Evolutionary conservation across 1,140 invertebrate genomes (phyloP).

Genomic region (Atta colombica): DNA sequence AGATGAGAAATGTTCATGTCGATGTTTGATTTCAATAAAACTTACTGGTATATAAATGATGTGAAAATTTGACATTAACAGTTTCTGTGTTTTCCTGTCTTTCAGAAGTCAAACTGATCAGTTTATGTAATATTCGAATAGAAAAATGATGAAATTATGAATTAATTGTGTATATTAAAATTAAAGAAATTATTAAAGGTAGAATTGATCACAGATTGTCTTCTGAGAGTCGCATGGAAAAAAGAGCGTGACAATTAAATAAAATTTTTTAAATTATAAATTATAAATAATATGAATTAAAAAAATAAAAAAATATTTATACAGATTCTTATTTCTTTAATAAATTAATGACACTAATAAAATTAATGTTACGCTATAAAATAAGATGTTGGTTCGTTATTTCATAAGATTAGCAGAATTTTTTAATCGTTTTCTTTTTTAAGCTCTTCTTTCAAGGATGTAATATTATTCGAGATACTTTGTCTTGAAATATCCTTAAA

Average conservation of each 20-base stretch:
- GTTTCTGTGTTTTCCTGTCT: not conserved
- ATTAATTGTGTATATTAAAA: not conserved
- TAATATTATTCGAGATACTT: not conserved
- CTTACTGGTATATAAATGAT: not conserved
- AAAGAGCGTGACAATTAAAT: not conserved
- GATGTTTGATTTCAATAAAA: not conserved
- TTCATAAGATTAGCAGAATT: not conserved
- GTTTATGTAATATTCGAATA: not conserved
- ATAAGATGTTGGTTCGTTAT: not conserved
- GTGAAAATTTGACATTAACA: not conserved
- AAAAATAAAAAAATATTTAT: not conserved
- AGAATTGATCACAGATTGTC: not conserved
- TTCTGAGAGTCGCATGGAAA: not conserved
- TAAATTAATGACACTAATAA: not conserved
- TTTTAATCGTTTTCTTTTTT: not conserved
- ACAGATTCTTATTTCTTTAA: not conserved
- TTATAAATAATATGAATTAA: not conserved
- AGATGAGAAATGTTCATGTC: constrained; percentile 6
- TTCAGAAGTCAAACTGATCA: not conserved
- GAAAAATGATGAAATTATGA: not conserved
- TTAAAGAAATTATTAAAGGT: not conserved
- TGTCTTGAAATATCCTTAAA: not conserved
- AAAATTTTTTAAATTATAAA: not conserved
- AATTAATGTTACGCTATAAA: not conserved
- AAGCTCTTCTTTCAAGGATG: not conserved